A percentile compares a stretch with the other conserved stretches of the same genome.
These are phyloP conservation scores for Phocoena sinus DNA, from an alignment of 2,113 vertebrate species.

Conservation along the genomic window DNA sequence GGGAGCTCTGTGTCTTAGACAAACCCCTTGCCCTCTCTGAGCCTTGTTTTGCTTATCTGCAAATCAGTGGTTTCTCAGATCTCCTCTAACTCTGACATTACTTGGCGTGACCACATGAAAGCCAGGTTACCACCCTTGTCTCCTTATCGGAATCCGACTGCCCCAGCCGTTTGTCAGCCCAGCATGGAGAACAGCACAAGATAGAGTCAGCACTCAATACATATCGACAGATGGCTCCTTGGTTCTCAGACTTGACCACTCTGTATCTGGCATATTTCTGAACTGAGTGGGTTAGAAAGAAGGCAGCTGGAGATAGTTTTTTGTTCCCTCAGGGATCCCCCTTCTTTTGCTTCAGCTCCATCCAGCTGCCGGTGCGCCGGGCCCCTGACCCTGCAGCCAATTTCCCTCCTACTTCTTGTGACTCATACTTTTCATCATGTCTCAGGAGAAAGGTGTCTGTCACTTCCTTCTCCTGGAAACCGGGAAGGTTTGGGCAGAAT, in stretches of 20 bases:
- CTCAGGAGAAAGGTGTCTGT: not conserved
- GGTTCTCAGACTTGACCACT: not conserved
- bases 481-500: not conserved
- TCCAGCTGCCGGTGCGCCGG: not conserved
- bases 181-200: rapidly evolving
- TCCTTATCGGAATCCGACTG: rapidly evolving
- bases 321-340: not conserved
- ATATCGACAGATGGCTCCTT: rapidly evolving
- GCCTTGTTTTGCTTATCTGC: not conserved
- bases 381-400: not conserved
- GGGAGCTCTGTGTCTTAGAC: not conserved
- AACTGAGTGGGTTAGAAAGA: not conserved
- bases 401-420: slow-evolving; percentile 34
- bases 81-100: not conserved
- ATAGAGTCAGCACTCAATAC: too few species aligned
- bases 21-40: not conserved
- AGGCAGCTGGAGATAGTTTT: not conserved
- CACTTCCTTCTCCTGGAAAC: not conserved
- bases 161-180: not conserved
- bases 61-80: not conserved
- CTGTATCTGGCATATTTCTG: not conserved
- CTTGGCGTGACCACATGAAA: rapidly evolving
- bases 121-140: not conserved
- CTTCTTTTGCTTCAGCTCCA: not conserved
- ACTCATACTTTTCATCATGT: slow-evolving; percentile 41